These are phyloP conservation scores for Lutraria rhynchaena DNA, from an alignment of 1,140 invertebrate genomes.

Conservation along the genomic window DNA sequence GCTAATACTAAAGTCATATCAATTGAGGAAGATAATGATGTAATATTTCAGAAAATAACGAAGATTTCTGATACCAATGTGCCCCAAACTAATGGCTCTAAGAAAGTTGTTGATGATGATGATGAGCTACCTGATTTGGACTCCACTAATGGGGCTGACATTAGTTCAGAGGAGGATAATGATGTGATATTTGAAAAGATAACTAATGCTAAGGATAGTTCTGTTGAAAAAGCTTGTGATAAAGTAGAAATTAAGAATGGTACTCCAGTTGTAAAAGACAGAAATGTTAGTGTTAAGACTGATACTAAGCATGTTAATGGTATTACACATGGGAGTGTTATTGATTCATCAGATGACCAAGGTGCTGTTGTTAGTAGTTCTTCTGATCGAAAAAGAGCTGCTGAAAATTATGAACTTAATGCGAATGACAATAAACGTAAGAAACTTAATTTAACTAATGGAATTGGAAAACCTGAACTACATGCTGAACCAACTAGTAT, in stretches of 20 bases:
- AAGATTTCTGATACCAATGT: not conserved
- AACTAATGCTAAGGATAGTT: slow-evolving; percentile 10
- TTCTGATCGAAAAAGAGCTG: slow-evolving; percentile 47
- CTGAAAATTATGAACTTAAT: slow-evolving; percentile 1
- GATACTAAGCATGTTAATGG: too few relatives aligned
- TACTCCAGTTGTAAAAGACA: not conserved
- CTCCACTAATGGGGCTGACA: too few relatives aligned
- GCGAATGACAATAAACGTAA: slow-evolving; percentile 26
- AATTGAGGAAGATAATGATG: slow-evolving; percentile 53
- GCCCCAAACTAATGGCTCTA: not conserved
- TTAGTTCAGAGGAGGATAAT: slow-evolving; percentile 16
- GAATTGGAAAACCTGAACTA: slow-evolving; percentile 64
- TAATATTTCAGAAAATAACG: not conserved
- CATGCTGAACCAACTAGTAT: slow-evolving; percentile 47
- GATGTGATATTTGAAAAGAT: slow-evolving; percentile 39
- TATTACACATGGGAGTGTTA: too few relatives aligned
- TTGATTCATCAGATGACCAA: too few relatives aligned
- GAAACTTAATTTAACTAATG: slow-evolving; percentile 51
- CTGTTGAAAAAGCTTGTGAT: slow-evolving; percentile 17
- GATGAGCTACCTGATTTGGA: too few relatives aligned
- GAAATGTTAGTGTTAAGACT: too few relatives aligned
- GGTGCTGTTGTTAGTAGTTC: not conserved
- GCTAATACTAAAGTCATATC: too few relatives aligned
- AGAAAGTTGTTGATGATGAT: not conserved
- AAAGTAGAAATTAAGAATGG: not conserved